A percentile compares a stretch with the other conserved stretches of the same genome.
Evolutionary conservation across 2,888 invertebrate species (phyloP).

Genomic region (Fragum fragum): DNA sequence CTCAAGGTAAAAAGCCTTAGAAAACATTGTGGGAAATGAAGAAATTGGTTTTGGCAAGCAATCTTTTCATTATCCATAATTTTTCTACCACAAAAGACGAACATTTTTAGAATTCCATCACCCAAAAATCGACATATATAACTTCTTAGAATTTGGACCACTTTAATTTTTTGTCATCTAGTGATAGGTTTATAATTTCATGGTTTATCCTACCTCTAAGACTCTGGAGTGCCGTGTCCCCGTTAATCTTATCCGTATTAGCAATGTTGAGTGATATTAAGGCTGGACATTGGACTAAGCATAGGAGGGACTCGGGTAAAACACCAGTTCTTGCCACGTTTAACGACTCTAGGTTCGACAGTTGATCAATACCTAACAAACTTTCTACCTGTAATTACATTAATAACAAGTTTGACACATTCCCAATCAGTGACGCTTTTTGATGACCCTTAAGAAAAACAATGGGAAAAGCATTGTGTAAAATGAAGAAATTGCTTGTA

Average conservation of each 20-base stretch:
- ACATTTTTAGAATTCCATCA: not conserved
- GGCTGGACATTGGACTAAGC: slow-evolving; percentile 70
- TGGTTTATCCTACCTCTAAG: slow-evolving; percentile 75
- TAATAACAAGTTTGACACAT: too few species aligned
- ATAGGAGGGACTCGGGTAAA: slow-evolving; percentile 79
- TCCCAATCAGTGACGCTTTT: too few species aligned
- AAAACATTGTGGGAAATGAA: too few species aligned
- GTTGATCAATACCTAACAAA: slow-evolving; percentile 79
- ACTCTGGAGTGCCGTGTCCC: slow-evolving; percentile 81
- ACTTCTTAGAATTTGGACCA: not conserved
- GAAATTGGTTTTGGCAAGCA: too few species aligned
- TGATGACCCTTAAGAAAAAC: too few species aligned
- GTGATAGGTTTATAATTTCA: too few species aligned
- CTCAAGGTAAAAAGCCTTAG: too few species aligned
- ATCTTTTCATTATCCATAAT: too few species aligned
- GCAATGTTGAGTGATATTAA: slow-evolving; percentile 80
- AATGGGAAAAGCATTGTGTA: too few species aligned
- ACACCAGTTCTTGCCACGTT: slow-evolving; percentile 82
- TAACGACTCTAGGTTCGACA: slow-evolving; percentile 75
- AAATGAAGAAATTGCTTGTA: too few species aligned
- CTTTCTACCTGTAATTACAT: slow-evolving; percentile 79
- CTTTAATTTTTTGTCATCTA: too few species aligned
- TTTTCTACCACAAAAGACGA: too few species aligned
- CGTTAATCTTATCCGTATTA: slow-evolving; percentile 80
- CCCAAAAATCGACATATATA: not conserved